phyloP scores from a whole-genome alignment of 2,797 vertebrate genomes.

The Vultur gryphus region DNA sequence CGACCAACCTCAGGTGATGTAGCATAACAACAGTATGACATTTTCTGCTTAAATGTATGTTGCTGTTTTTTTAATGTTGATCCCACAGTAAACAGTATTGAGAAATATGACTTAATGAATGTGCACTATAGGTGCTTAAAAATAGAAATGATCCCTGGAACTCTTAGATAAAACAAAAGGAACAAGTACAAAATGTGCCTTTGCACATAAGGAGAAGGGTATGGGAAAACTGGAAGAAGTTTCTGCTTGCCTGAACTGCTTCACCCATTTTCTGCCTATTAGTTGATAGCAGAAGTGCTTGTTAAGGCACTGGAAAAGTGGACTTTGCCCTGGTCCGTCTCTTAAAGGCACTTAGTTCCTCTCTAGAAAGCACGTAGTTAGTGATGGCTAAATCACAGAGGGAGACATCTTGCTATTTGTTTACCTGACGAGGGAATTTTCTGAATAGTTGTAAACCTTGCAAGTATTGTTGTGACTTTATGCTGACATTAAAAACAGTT shows the following conservation, averaged over 20 bases:
- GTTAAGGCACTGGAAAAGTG: background rate
- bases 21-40: background rate
- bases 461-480: background rate
- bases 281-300: constrained; percentile 13
- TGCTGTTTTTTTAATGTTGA: background rate
- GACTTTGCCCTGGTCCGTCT: background rate
- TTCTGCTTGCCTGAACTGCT: background rate
- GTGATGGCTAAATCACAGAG: background rate
- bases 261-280: background rate
- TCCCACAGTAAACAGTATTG: background rate
- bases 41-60: background rate
- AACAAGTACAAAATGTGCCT: background rate
- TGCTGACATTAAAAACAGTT: background rate
- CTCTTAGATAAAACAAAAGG: background rate
- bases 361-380: background rate
- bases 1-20: background rate
- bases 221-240: background rate
- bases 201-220: background rate
- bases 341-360: background rate
- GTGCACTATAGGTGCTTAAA: background rate
- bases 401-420: background rate
- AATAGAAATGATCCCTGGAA: background rate
- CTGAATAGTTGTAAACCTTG: background rate
- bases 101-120: background rate
- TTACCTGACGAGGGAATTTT: background rate